Base-by-base conservation (phyloP, 2,113 vertebrate genomes). In the Oceanodroma tethys region DNA sequence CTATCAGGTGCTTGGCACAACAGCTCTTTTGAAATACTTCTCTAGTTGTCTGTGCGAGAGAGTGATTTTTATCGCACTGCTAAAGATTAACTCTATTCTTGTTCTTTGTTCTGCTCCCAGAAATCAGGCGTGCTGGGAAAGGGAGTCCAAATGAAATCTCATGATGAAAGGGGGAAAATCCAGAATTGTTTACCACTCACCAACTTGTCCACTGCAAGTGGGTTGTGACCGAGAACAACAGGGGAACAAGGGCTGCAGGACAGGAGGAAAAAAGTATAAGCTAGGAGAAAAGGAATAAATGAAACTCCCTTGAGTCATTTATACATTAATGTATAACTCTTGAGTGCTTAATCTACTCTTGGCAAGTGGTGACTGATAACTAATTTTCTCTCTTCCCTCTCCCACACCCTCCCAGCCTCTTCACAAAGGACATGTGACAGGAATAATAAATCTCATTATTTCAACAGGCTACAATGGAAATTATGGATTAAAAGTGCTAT, bases 1-100 rank as follows among this genome's bases (percentile, higher is more conserved):
- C 86, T 96, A 7, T 92, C 79, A 92, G 91, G 83, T 89, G 93
- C 75, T 94, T 96, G 96, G 92, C 86, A 94, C 73, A 76, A 20
- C 84, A 50, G 66, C 74, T 91, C 78, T 85, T 85, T 91, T 94
- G 81, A 95, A 96, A 91, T 95, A 60, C 47, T 82, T 87, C 38
- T 87, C 42, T 62, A 55, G 53, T 52, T 95, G 74, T 65, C 56
- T 93, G 36, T 93, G 70, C 62, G 68, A 86, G 93, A 91, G 72
- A 85, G 56, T 79, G 96, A 93, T 90, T 95, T 91, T 94, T 95
- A 81, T 90, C 94, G 87, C 26, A 2, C 27, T 62, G 29, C 48
- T 88, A 16, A 86, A 91, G 73, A 95, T 95, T 87, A 93, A 84
- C 79, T 94, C 92, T 89, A 5, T 68, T 94, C 71, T 86, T 87